Evolutionary conservation across 2,888 invertebrate species (phyloP), one percentile per base, ranked within the genome.

Genomic region (Eremobia ochroleuca): DNA sequence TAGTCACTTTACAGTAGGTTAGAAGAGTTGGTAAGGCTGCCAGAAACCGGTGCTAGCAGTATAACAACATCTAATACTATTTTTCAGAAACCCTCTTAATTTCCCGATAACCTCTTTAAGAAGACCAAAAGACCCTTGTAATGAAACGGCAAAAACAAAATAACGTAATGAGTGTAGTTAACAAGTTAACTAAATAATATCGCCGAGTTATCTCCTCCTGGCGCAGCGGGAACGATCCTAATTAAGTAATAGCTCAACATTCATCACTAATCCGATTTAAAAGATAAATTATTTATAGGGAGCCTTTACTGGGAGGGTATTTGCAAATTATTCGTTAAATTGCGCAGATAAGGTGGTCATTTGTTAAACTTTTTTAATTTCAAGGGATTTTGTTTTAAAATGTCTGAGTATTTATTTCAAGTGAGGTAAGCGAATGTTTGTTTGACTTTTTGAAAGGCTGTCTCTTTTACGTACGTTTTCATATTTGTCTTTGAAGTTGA

Each of bases 231-330:
- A 62, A 25, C 55, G 65, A 76, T 67, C 59, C 62, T 85, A 83
- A 87, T 78, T 76, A 76, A 85, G 67, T 73, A 81, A 87, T 78
- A 62, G 73, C 77, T 71, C 46, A 67, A 52, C 77, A 87, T 87
- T 87, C 73, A 81, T 87, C 85, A 83, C 73, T 87, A 78, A 83
- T 74, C 75, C 74, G 59, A 76, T 78, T 81, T 69, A 70, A 76
- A 75, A 77, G 70, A 77, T 77, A 75, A 77, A 83, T 87, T 83
- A 81, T 87, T 79, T 75, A 72, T 66, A 77, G 25, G 61, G 43
- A 61, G 61, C 66, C 34, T 75, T 68, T 59, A 37, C 67, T n/a
- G 59, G 28, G 68, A 75, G 49, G 74, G 34, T 46, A 68, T 70
- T 79, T 79, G 62, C 28, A 73, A 82, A 84, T 79, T 76, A 71